Evolutionary conservation across 2,888 invertebrate genomes (phyloP), one percentile per base, ranked within the genome.

Genomic region (Taphrorychus bicolor): DNA sequence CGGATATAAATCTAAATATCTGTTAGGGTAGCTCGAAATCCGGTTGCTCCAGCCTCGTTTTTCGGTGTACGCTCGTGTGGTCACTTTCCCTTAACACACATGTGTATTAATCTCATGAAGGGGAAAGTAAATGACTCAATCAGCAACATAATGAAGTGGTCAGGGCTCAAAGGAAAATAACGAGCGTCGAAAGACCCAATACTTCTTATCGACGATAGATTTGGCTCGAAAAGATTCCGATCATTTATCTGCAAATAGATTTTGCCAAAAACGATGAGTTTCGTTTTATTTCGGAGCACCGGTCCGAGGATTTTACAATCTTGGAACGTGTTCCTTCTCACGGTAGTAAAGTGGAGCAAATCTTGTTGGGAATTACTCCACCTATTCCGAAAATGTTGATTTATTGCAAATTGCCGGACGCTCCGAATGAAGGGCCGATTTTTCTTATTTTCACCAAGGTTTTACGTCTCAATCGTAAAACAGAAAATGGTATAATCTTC

Each of bases 101-200:
- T 22, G n/a, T 80, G 81, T 79, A 81, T 81, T 81, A 80, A 80
- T 81, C 81, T 80, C 81, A 76, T 73, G 76, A 74, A 75, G 74
- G 73, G 77, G 77, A 42, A 75, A 77, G 76, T 76, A 80, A 81
- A 80, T 80, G 80, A 81, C 81, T 81, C 81, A 81, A 81, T 81
- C 80, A 78, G 72, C 76, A 76, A 77, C 75, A 80, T 80, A 80
- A 81, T 81, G 81, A 81, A 81, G 80, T 77, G 79, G 77, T 78
- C 76, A 77, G 77, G 70, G 72, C 79, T 40, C 54, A 48, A 75
- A 77, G 75, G 74, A 74, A 77, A 76, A 77, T 75, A 75, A 72
- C 73, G 74, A 71, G 68, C 57, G 70, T 69, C 75, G 75, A 76
- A 75, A 75, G 72, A 73, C 73, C 73, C 77, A 79, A 79, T 79